Evolutionary conservation across 2,797 vertebrate genomes (phyloP), one percentile per base, ranked within the genome.

Genomic region (Ficedula albicollis): DNA sequence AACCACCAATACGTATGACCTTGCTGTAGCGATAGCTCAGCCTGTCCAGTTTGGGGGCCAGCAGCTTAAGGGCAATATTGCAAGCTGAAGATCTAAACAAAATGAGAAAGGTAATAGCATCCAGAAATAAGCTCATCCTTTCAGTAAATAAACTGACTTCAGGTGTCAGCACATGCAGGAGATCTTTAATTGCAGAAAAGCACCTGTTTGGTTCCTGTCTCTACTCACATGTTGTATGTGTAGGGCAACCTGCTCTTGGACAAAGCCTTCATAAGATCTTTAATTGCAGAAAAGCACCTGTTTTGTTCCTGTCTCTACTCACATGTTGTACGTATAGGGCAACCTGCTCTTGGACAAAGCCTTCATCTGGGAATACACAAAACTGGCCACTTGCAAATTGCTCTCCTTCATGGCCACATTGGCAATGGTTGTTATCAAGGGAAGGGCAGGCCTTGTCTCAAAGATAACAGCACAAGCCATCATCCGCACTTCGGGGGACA

Each of bases 31-130:
- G 93, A 52, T 97, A 98, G 94, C 96, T 98, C 69, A 98, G 77
- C 27, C 78, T 97, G 67, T 98, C 98, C 89, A 98, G 15, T 88
- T 96, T 98, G 56, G 97, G 97, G 7, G 96, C 92, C 90, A 99
- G 96, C 87, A 99, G 97, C 97, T 99, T 99, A 46, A 98, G 91
- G 43, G 98, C 99, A 1, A 99, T 83, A 66, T 95, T 98, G 95
- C 98, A 98, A 82, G 98, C 98, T 17, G 97, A 98, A 36, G 98
- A 98, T 89, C 99, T 99, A 69, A 78, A 89, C 23, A 95, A n/a
- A 96, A 92, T 74, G 32, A 95, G 67, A 91, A 78, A 48, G 27
- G 13, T 25, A 67, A 58, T 22, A 69, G 27, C 4, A 88, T 20
- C 39, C 10, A 86, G 54, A 88, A 77, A 43, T 7, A 49, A 86